phyloP scores from a whole-genome alignment of 2,888 invertebrate species.

The Allolobophora icterica region DNA sequence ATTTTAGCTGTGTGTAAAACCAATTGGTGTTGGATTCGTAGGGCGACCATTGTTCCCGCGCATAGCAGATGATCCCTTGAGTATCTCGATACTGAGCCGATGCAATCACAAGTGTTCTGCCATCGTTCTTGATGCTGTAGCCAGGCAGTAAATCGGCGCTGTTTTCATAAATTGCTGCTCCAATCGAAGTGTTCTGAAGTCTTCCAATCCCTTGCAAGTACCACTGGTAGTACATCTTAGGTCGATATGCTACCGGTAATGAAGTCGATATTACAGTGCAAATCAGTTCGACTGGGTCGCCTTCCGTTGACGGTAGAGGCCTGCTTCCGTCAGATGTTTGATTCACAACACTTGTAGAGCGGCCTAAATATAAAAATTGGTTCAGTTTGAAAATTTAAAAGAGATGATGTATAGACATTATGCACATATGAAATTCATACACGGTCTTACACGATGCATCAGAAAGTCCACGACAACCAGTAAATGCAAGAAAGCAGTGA shows the following conservation, averaged over 20 bases:
- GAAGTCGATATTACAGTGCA: background rate
- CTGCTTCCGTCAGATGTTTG: background rate
- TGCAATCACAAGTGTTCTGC: background rate
- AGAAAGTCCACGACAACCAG: too few relatives aligned
- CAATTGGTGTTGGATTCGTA: too few relatives aligned
- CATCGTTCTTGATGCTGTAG: background rate
- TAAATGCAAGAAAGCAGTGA: too few relatives aligned
- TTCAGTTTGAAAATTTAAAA: background rate
- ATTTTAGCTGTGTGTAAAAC: too few relatives aligned
- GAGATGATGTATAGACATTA: too few relatives aligned
- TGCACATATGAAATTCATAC: too few relatives aligned
- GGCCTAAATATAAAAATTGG: background rate
- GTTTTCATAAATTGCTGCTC: background rate
- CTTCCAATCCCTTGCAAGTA: background rate
- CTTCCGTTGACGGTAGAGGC: background rate
- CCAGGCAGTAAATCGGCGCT: background rate
- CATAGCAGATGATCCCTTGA: background rate
- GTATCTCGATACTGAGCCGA: background rate
- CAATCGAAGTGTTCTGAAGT: background rate
- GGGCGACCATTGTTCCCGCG: too few relatives aligned
- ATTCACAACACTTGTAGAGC: background rate
- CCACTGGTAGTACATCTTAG: background rate
- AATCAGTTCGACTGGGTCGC: background rate
- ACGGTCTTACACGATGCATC: too few relatives aligned
- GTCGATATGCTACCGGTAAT: background rate